phyloP scores from a whole-genome alignment of 2,888 invertebrate species.

The Abrostola triplasia region DNA sequence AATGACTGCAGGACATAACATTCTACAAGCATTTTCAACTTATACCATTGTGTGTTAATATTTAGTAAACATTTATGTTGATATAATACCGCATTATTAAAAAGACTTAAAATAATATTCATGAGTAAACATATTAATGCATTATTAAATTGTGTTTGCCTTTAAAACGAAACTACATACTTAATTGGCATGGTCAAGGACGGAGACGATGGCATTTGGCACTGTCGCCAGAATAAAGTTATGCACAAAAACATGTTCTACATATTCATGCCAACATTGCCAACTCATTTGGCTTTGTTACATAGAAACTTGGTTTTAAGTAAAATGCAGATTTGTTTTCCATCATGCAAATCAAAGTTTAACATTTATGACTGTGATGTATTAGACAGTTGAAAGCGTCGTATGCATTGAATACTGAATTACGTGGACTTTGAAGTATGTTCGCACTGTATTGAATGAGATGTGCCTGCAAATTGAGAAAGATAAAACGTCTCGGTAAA shows the following conservation, averaged over 20 bases:
- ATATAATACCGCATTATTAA: neutral
- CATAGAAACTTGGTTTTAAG: constrained; percentile 11
- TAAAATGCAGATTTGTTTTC: constrained; percentile 19
- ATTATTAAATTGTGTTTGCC: neutral
- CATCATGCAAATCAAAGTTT: constrained; percentile 18
- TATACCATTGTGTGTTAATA: neutral
- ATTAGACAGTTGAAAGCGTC: neutral
- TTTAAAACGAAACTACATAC: constrained; percentile 16
- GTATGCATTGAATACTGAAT: constrained; percentile 8
- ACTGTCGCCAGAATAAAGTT: constrained; percentile 10
- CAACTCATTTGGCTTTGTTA: constrained; percentile 29
- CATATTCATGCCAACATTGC: constrained; percentile 39
- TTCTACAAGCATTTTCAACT: constrained; percentile 2
- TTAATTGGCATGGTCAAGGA: constrained; percentile 32
- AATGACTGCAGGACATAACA: neutral
- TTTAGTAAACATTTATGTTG: constrained; percentile 10
- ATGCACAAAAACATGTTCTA: constrained; percentile 17
- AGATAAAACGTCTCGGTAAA: constrained; percentile 18
- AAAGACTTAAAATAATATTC: neutral
- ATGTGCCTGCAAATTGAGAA: constrained; percentile 15
- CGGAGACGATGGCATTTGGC: constrained; percentile 31
- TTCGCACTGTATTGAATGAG: constrained; percentile 9
- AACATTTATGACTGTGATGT: constrained; percentile 9
- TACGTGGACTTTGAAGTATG: constrained; percentile 11
- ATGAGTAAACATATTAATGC: neutral